Evolutionary conservation across 2,888 invertebrate species (phyloP).

Genomic region (Clivina fossor): DNA sequence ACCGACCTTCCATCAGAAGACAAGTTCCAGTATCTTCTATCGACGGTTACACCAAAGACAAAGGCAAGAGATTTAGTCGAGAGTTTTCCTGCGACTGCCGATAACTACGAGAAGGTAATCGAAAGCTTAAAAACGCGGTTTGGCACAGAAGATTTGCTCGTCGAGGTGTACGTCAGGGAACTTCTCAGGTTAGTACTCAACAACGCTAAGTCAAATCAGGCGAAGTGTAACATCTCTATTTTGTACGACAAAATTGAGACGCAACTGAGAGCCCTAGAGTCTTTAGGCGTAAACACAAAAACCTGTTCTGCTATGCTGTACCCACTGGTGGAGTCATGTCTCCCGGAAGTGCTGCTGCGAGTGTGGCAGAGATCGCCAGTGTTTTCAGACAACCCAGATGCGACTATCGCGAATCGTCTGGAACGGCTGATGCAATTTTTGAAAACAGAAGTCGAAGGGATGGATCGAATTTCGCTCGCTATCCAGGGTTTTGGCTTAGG

Average conservation of each 20-base stretch:
- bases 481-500: background rate
- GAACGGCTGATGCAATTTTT: constrained; percentile 2
- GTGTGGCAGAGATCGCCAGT: constrained; percentile 11
- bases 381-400: background rate
- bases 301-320: constrained; percentile 20
- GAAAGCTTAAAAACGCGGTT: constrained; percentile 26
- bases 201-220: no score
- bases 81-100: constrained; percentile 14
- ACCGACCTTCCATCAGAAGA: constrained; percentile 13
- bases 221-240: background rate
- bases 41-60: constrained; percentile 8
- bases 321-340: constrained; percentile 17
- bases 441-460: background rate
- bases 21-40: constrained; percentile 21
- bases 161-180: constrained; percentile 3
- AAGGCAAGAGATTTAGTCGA: constrained; percentile 13
- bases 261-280: constrained; percentile 13
- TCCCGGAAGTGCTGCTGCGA: constrained; percentile 12
- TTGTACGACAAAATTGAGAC: constrained; percentile 20
- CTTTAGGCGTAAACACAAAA: constrained; percentile 11
- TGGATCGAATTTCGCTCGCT: constrained; percentile 3
- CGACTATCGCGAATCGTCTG: background rate
- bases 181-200: background rate
- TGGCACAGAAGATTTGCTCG: constrained; percentile 14
- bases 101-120: constrained; percentile 20